Base-by-base conservation (phyloP, 2,797 vertebrate genomes). In the Chaetodon trifasciatus region DNA sequence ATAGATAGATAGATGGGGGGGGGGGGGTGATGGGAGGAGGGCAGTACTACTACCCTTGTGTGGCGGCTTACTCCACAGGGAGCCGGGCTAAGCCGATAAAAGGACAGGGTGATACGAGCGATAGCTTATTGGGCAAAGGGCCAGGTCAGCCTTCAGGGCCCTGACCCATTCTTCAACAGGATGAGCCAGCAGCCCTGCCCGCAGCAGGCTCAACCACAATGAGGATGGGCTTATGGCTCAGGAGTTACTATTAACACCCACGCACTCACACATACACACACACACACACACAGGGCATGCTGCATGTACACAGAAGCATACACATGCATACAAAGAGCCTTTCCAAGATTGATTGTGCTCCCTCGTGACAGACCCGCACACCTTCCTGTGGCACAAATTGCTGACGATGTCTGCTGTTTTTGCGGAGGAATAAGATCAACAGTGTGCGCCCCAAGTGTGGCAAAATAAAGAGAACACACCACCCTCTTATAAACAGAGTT, bases 161-260 rank as follows among this genome's bases (percentile, higher is more conserved):
- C 72, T 92, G 94, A 94, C 91, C 91, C 89, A 88, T 91, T 92
- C 91, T 92, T 81, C 83, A 79, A 61, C 90, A 86, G 88, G 92
- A 92, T 91, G 92, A 93, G 88, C 88, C 88, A 86, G 92, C 92
- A 91, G 88, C 90, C 62, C 81, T 81, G 83, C 80, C 88, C 63
- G 66, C 78, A 81, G 68, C 81, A 85, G 84, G 86, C 79, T 90
- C 85, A 89, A 50, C 73, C 75, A 82, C 86, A 86, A 82, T 79
- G 79, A 88, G 86, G 82, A 89, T 87, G 74, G 87, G 78, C 84
- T 90, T 92, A 89, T 60, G 82, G 90, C 87, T 88, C 87, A 90
- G 84, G 86, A 88, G 83, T 90, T 91, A 91, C 90, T 91, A 90
- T 92, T 88, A 84, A 88, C 86, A 87, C 82, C 64, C 75, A 49